Conservation (phyloP, 2,888 invertebrate species). For the Eustalomyia histrio region DNA sequence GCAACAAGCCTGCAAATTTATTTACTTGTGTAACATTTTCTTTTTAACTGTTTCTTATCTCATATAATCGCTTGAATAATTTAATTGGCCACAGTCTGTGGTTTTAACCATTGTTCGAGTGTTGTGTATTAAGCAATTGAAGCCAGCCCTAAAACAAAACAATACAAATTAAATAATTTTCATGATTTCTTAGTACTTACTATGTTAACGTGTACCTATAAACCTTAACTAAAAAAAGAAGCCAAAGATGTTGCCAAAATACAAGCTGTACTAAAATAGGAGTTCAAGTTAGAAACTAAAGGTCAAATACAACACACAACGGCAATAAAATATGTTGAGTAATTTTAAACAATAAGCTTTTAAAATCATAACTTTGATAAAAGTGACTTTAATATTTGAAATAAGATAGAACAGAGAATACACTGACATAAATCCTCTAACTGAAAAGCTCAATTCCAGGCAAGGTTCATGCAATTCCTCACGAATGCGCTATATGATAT, state of each 20-base stretch:
- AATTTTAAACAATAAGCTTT: too few relatives aligned
- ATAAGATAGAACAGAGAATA: too few relatives aligned
- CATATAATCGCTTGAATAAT: constrained; percentile 58
- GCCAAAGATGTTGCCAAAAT: constrained; percentile 48
- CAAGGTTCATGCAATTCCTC: too few relatives aligned
- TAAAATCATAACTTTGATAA: too few relatives aligned
- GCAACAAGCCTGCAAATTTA: constrained; percentile 47
- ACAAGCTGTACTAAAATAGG: neutral
- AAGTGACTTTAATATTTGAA: too few relatives aligned
- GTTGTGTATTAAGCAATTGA: constrained; percentile 23
- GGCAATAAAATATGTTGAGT: too few relatives aligned
- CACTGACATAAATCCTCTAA: too few relatives aligned
- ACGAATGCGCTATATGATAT: too few relatives aligned
- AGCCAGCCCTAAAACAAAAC: constrained; percentile 54
- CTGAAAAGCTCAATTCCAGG: too few relatives aligned
- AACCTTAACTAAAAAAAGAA: constrained; percentile 14
- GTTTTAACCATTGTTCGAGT: constrained; percentile 48
- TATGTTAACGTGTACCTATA: neutral
- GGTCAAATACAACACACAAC: too few relatives aligned
- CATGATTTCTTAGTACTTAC: constrained; percentile 30
- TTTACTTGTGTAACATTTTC: constrained; percentile 42
- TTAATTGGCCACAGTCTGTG: constrained; percentile 62
- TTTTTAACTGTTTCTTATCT: constrained; percentile 28
- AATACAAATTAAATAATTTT: constrained; percentile 41
- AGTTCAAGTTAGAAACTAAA: too few relatives aligned